These are phyloP conservation scores for Anguilla pacifica DNA, from an alignment of 2,797 vertebrate species.

Conservation along the genomic window DNA sequence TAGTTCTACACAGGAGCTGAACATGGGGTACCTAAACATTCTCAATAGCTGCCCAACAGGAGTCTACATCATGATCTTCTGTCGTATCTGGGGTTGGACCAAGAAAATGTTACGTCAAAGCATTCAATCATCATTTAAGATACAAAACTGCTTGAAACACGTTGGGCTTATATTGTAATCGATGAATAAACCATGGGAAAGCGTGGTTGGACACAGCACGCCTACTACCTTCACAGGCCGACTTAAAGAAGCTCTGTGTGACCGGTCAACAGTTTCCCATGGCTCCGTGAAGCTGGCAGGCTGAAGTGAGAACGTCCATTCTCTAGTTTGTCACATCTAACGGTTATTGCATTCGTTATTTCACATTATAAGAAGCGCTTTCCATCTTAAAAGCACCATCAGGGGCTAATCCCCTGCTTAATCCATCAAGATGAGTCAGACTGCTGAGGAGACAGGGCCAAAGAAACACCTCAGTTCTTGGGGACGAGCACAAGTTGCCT, in stretches of 20 bases:
- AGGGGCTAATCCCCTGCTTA: not conserved
- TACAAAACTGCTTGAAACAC: not conserved
- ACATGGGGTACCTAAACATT: not conserved
- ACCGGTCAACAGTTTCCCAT: not conserved
- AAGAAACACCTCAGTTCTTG: not conserved
- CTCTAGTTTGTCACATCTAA: not conserved
- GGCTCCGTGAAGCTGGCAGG: not conserved
- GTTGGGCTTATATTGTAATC: not conserved
- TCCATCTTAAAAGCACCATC: not conserved
- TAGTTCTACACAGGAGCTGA: not conserved
- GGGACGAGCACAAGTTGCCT: not conserved
- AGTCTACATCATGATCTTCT: not conserved
- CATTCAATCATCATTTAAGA: not conserved
- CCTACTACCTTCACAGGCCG: not conserved
- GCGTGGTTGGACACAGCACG: not conserved
- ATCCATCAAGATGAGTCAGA: not conserved
- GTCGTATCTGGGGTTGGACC: not conserved
- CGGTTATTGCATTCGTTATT: not conserved
- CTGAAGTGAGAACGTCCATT: not conserved
- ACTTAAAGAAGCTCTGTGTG: not conserved
- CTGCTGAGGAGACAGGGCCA: not conserved
- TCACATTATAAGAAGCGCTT: not conserved
- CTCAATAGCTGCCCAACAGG: not conserved
- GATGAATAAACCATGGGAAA: not conserved
- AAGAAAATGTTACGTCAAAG: not conserved